A percentile compares a stretch with the other conserved stretches of the same genome.
These are phyloP conservation scores for Drosophila maculinotata DNA, from an alignment of 2,888 invertebrate genomes.

Conservation along the genomic window DNA sequence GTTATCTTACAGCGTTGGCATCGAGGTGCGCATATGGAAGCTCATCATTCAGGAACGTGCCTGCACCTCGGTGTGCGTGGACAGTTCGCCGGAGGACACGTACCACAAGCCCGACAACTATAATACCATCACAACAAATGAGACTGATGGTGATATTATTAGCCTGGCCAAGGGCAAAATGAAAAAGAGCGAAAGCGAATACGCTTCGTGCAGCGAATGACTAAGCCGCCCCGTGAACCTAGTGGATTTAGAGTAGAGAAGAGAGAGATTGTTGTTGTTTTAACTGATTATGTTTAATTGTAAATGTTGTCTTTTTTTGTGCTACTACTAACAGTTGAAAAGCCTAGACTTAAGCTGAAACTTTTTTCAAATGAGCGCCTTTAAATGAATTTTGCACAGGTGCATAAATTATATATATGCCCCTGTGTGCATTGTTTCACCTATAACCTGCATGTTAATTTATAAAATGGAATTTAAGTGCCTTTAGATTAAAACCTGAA, in stretches of 20 bases:
- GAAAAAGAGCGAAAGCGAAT: conserved; percentile 82
- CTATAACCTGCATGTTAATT: conserved; percentile 65
- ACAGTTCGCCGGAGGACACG: conserved; percentile 51
- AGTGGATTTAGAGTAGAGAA: conserved; percentile 27
- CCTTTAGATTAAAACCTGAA: conserved; percentile 66
- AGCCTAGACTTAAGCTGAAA: conserved; percentile 45
- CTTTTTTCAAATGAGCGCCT: conserved; percentile 15
- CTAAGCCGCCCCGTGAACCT: conserved; percentile 23
- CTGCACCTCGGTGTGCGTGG: conserved; percentile 58
- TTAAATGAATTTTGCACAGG: conserved; percentile 20
- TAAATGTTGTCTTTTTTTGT: conserved; percentile 62
- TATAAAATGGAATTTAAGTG: conserved; percentile 71
- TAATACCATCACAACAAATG: conserved; percentile 60
- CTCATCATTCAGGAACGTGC: conserved; percentile 87
- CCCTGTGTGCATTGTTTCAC: conserved; percentile 40
- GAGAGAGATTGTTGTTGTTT: conserved; percentile 55
- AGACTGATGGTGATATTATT: conserved; percentile 46
- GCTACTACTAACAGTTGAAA: conserved; percentile 44
- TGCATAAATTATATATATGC: conserved; percentile 19
- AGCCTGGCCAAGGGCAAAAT: conserved; percentile 56
- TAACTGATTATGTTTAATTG: conserved; percentile 67
- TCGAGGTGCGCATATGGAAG: conserved; percentile 94
- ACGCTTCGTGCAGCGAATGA: conserved; percentile 84
- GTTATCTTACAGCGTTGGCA: conserved; percentile 86
- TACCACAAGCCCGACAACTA: conserved; percentile 64